Evolutionary conservation across 1,140 invertebrate species (phyloP).

Genomic region (Hormaphis cornu): DNA sequence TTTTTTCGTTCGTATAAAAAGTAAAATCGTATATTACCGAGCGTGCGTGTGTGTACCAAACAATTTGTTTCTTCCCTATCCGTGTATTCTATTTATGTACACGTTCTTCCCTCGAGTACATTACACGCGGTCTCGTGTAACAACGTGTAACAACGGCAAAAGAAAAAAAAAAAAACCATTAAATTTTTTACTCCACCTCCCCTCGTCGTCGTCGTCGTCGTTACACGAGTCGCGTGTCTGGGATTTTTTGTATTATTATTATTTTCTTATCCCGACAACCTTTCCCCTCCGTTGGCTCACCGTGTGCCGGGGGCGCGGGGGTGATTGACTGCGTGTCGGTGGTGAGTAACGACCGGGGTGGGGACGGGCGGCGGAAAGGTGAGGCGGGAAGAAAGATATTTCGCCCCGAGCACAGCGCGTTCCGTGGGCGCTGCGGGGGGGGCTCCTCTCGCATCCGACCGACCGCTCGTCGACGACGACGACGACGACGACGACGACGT

Average conservation of each 20-base stretch:
- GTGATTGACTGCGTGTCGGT: conserved; percentile 8
- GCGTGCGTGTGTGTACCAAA: too few species aligned
- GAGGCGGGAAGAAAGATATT: background rate
- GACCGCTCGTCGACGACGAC: background rate
- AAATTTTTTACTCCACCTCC: too few species aligned
- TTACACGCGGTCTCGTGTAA: too few species aligned
- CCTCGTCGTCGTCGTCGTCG: too few species aligned
- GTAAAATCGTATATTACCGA: too few species aligned
- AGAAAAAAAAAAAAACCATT: too few species aligned
- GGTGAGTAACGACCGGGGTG: conserved; percentile 36
- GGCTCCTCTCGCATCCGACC: conserved; percentile 16
- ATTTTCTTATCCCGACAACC: background rate
- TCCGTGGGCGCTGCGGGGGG: conserved; percentile 34
- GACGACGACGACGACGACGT: conserved; percentile 12
- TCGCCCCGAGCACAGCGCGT: conserved; percentile 21
- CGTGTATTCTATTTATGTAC: too few species aligned
- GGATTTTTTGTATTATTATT: too few species aligned
- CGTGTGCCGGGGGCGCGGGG: conserved; percentile 42
- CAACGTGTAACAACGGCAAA: too few species aligned
- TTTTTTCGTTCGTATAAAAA: too few species aligned
- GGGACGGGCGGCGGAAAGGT: conserved; percentile 37
- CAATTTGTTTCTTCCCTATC: too few species aligned
- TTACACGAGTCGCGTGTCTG: conserved; percentile 5
- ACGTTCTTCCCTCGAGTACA: too few species aligned
- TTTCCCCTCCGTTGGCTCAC: conserved; percentile 41